Percentiles rank a stretch among this genome's conserved stretches.
Evolutionary conservation across 2,797 vertebrate genomes (phyloP).

Genomic region (Coilia nasus): DNA sequence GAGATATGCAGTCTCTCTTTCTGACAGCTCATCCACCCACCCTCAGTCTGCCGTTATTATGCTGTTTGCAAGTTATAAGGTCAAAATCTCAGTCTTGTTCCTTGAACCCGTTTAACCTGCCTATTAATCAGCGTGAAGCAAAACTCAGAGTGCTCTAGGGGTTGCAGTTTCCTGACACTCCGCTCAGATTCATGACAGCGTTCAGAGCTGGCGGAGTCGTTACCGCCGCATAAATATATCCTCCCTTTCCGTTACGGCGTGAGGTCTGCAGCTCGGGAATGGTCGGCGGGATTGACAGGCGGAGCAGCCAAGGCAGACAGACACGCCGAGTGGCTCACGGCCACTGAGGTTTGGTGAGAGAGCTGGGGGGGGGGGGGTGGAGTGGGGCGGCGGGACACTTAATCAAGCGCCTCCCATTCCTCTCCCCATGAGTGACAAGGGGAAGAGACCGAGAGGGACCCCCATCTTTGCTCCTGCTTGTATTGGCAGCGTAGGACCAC

Average conservation of each 20-base stretch:
- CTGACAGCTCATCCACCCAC: too few relatives aligned
- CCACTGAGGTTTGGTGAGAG: neutral
- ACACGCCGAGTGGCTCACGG: neutral
- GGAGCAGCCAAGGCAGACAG: neutral
- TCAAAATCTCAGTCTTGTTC: too few relatives aligned
- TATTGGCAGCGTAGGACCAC: neutral
- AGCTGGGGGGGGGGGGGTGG: neutral
- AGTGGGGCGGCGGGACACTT: neutral
- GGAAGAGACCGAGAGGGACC: neutral
- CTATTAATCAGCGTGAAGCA: too few relatives aligned
- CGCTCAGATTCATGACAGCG: neutral
- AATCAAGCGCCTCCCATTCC: neutral
- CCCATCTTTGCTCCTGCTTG: neutral
- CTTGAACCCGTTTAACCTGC: too few relatives aligned
- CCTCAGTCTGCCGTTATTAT: too few relatives aligned
- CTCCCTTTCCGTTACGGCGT: neutral
- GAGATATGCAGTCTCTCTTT: too few relatives aligned
- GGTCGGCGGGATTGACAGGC: conserved; percentile 30
- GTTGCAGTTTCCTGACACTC: neutral
- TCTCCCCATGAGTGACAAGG: conserved; percentile 26
- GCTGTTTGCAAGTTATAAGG: too few relatives aligned
- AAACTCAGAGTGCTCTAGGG: neutral
- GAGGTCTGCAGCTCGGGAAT: too few relatives aligned
- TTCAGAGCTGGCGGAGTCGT: neutral
- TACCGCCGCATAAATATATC: neutral